Evolutionary conservation across 1,140 invertebrate genomes (phyloP).

Genomic region (Drosophila mojavensis): DNA sequence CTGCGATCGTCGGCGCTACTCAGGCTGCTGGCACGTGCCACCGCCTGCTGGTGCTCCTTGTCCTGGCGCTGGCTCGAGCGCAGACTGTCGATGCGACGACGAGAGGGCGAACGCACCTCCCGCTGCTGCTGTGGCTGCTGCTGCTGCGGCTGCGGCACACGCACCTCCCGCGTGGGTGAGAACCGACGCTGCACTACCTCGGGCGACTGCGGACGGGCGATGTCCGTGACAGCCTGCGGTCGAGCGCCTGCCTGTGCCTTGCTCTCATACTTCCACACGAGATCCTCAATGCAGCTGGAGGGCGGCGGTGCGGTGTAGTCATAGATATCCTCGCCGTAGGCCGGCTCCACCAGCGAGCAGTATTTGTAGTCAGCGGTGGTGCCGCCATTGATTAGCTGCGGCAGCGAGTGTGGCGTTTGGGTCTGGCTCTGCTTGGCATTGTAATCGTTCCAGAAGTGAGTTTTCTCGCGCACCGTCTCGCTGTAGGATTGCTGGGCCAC

Average conservation of each 20-base stretch:
- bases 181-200: constrained; percentile 55
- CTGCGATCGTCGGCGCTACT: constrained; percentile 85
- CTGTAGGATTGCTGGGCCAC: constrained; percentile 46
- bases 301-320: constrained; percentile 36
- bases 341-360: constrained; percentile 39
- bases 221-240: constrained; percentile 48
- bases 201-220: constrained; percentile 65
- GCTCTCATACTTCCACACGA: constrained; percentile 78
- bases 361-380: constrained; percentile 40
- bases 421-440: constrained; percentile 62
- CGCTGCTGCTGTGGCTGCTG: constrained; percentile 68
- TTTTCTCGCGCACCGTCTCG: constrained; percentile 68
- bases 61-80: constrained; percentile 58
- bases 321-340: constrained; percentile 56
- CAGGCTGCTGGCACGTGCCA: constrained; percentile 87
- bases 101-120: constrained; percentile 87
- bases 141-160: constrained; percentile 77
- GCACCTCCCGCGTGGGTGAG: constrained; percentile 75
- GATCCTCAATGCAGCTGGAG: constrained; percentile 72
- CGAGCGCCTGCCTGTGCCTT: constrained; percentile 30
- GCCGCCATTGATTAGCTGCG: constrained; percentile 25
- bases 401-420: constrained; percentile 43
- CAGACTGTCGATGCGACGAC: constrained; percentile 86
- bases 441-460: constrained; percentile 76
- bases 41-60: constrained; percentile 68